Evolutionary conservation across 2,113 vertebrate genomes (phyloP).

Genomic region (Ibidorhyncha struthersii): DNA sequence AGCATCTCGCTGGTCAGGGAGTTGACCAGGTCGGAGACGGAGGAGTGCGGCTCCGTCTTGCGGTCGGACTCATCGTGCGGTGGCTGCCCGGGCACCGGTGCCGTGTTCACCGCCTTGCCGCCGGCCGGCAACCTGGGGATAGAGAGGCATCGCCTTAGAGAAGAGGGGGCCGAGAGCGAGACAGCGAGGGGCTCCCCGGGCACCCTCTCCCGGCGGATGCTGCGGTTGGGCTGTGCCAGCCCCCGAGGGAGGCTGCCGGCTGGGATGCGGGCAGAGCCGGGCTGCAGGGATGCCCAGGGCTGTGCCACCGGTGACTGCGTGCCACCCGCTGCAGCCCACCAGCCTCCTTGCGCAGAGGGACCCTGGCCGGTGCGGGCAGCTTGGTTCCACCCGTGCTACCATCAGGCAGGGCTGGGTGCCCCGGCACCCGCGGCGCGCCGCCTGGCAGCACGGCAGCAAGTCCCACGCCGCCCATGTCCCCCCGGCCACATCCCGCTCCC

Average conservation of each 20-base stretch:
- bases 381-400: neutral
- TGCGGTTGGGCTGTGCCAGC: neutral
- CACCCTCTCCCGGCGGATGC: neutral
- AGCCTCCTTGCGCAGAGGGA: neutral
- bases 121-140: slow-evolving; percentile 80
- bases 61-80: slow-evolving; percentile 85
- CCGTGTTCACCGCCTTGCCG: slow-evolving; percentile 84
- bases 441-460: neutral
- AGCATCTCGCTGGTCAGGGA: slow-evolving; percentile 98
- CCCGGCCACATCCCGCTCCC: neutral
- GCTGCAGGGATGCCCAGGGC: neutral
- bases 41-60: slow-evolving; percentile 88
- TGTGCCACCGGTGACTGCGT: too few relatives aligned
- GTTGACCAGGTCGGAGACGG: slow-evolving; percentile 94
- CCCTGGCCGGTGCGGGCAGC: neutral
- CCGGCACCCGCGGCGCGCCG: neutral
- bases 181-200: neutral
- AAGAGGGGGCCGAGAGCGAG: neutral
- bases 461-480: neutral
- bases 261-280: neutral
- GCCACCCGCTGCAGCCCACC: neutral
- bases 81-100: slow-evolving; percentile 82
- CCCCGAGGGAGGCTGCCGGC: fast-evolving
- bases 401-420: neutral
- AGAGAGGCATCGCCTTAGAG: neutral